phyloP scores from a whole-genome alignment of 2,797 vertebrate genomes.

The Podargus strigoides region DNA sequence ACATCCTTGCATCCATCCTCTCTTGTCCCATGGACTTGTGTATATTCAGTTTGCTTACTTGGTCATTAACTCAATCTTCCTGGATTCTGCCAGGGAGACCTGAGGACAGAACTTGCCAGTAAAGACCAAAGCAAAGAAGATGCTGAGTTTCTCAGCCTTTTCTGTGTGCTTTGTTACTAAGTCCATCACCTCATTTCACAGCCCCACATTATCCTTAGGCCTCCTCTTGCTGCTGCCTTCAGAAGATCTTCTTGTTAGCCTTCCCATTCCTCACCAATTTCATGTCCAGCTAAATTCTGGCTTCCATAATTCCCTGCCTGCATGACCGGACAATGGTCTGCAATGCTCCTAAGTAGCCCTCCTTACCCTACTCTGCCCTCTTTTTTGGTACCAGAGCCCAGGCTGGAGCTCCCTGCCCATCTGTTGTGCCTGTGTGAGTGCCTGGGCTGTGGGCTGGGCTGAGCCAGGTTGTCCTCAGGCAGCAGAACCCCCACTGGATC shows the following conservation, averaged over 20 bases:
- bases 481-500: fast-evolving
- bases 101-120: neutral
- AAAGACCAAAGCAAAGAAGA: neutral
- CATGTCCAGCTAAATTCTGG: neutral
- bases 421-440: neutral
- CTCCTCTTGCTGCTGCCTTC: neutral
- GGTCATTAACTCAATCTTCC: neutral
- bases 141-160: neutral
- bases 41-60: neutral
- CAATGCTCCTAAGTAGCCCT: neutral
- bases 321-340: fast-evolving
- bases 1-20: neutral
- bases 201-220: neutral
- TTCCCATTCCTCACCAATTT: neutral
- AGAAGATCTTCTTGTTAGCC: neutral
- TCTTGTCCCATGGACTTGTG: neutral
- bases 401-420: neutral
- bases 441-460: neutral
- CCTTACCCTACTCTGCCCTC: neutral
- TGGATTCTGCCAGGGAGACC: neutral
- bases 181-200: neutral
- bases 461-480: neutral
- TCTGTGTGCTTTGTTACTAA: neutral
- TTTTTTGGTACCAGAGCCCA: neutral
- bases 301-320: neutral